These are phyloP conservation scores for Trachops cirrhosus DNA, from an alignment of 2,797 vertebrate genomes.

Conservation along the genomic window DNA sequence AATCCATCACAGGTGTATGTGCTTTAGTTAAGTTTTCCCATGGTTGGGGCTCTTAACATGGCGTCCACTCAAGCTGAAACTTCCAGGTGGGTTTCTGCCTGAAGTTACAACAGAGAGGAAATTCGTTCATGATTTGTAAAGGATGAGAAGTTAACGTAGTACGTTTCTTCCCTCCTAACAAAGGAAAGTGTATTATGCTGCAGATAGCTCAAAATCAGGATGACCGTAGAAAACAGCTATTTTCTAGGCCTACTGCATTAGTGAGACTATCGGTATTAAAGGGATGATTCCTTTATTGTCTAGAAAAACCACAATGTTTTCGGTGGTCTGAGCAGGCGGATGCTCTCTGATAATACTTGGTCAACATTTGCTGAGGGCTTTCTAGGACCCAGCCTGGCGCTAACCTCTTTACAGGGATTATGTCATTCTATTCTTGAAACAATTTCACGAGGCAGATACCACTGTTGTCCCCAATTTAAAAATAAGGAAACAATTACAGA, in stretches of 20 bases:
- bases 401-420: background rate
- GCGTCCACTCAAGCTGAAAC: background rate
- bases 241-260: background rate
- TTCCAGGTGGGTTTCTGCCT: background rate
- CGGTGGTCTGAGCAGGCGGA: background rate
- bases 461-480: background rate
- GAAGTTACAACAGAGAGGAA: constrained; percentile 1
- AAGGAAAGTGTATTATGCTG: background rate
- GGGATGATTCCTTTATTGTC: background rate
- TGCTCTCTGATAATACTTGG: background rate
- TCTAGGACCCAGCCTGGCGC: background rate
- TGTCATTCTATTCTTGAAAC: background rate
- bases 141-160: background rate
- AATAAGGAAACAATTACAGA: background rate
- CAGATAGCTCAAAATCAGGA: background rate
- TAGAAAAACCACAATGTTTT: background rate
- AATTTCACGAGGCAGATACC: background rate
- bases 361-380: background rate
- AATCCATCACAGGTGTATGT: background rate
- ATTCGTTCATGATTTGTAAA: constrained; percentile 7
- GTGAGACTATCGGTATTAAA: background rate
- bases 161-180: background rate
- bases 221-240: background rate
- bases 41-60: background rate
- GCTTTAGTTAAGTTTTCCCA: background rate